A percentile compares a stretch with the other conserved stretches of the same genome.
These are phyloP conservation scores for Cerastis leucographa DNA, from an alignment of 2,888 invertebrate genomes.

Conservation along the genomic window DNA sequence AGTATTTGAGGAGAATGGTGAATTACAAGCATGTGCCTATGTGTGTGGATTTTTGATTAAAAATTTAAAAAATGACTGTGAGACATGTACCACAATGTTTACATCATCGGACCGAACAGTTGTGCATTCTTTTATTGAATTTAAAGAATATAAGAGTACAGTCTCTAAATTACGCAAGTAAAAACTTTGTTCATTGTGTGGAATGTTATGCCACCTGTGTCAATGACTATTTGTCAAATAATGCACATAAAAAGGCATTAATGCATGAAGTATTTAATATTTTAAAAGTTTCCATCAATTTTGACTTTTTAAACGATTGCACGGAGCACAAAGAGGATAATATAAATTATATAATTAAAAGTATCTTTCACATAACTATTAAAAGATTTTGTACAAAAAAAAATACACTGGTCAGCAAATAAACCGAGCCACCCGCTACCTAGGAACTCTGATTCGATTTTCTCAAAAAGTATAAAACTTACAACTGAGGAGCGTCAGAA, in stretches of 20 bases:
- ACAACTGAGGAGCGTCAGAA: no score
- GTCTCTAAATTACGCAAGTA: not conserved
- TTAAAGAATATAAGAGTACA: constrained; percentile 1
- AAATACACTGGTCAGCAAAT: no score
- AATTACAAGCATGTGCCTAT: constrained; percentile 15
- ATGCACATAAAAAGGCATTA: constrained; percentile 1
- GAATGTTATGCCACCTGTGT: not conserved
- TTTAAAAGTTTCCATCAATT: not conserved
- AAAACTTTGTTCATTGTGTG: constrained; percentile 1
- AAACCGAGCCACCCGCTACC: no score
- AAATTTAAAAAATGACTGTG: not conserved
- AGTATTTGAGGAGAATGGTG: constrained; percentile 1
- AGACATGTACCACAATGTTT: constrained; percentile 1
- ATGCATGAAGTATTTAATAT: not conserved
- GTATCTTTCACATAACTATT: not conserved
- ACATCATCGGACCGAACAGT: not conserved
- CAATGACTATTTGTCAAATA: not conserved
- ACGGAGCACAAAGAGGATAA: not conserved
- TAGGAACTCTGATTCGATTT: no score
- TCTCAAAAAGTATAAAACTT: no score
- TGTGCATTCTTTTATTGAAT: constrained; percentile 2
- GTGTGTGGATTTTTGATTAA: constrained; percentile 7
- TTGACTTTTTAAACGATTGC: constrained; percentile 4
- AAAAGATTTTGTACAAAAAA: constrained; percentile 9
- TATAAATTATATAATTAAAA: constrained; percentile 3